Evolutionary conservation across 2,113 vertebrate species (phyloP).

Genomic region (Speoplatyrhinus poulsoni): DNA sequence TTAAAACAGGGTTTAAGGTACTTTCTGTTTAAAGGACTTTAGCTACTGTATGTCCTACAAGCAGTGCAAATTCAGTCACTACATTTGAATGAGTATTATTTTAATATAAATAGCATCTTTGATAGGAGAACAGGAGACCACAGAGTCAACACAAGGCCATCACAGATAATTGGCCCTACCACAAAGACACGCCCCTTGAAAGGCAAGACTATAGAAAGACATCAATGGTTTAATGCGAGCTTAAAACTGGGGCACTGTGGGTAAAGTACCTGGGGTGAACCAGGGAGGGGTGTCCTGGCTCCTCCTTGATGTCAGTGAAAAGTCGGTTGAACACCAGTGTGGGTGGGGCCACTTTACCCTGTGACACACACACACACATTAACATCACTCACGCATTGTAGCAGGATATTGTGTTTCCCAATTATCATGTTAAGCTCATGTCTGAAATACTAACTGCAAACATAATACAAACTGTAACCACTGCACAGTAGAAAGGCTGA

Average conservation of each 20-base stretch:
- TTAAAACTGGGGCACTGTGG: not conserved
- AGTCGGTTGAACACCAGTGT: constrained; percentile 83
- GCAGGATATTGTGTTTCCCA: constrained; percentile 1
- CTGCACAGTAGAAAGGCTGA: constrained; percentile 15
- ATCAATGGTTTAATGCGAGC: not conserved
- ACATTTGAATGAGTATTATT: too few relatives aligned
- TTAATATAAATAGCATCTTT: too few relatives aligned
- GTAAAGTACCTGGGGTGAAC: constrained; percentile 89
- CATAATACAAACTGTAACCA: not conserved
- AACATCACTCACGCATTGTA: not conserved
- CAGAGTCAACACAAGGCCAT: too few relatives aligned
- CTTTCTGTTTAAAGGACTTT: too few relatives aligned
- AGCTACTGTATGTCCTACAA: too few relatives aligned
- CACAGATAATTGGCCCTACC: not conserved
- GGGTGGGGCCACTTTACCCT: constrained; percentile 82
- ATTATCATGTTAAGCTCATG: not conserved
- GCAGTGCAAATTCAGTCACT: too few relatives aligned
- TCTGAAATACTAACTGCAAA: not conserved
- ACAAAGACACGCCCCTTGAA: not conserved
- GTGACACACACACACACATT: constrained; percentile 32
- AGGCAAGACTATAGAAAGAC: not conserved
- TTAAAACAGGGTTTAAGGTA: not conserved
- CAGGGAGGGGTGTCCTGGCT: constrained; percentile 85
- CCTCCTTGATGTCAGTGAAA: constrained; percentile 96
- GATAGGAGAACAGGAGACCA: not conserved